phyloP scores from a whole-genome alignment of 1,140 invertebrate species.

The Drosophila nigrodunni region DNA sequence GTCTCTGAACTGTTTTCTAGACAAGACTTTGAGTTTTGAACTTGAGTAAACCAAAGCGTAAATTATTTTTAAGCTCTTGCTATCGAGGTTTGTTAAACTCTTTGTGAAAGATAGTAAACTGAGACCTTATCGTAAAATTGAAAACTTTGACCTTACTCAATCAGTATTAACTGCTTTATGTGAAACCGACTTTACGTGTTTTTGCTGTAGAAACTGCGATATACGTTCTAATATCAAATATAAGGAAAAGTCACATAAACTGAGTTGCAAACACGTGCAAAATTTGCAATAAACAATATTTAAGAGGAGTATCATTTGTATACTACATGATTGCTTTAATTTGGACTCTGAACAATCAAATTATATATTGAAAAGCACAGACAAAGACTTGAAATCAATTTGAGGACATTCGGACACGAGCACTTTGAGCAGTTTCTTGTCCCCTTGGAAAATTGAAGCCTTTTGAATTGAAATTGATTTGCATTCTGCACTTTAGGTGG shows the following conservation, averaged over 20 bases:
- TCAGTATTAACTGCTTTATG: background rate
- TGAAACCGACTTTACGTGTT: background rate
- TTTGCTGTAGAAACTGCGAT: background rate
- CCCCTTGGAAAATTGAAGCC: no score
- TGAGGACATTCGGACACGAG: conserved; percentile 7
- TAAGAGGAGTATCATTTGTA: background rate
- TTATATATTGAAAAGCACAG: background rate
- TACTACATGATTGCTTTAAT: background rate
- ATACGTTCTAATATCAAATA: background rate
- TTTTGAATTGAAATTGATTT: conserved; percentile 27
- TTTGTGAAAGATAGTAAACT: no score
- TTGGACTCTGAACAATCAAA: background rate
- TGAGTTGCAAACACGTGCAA: conserved; percentile 32
- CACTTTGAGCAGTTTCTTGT: no score
- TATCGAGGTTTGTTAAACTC: no score
- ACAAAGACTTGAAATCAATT: conserved; percentile 15
- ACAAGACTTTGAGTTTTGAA: background rate
- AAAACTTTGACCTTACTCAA: no score
- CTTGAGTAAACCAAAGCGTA: no score
- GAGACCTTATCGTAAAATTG: no score
- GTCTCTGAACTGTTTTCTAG: background rate
- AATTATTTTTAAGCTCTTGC: no score
- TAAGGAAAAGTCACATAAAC: conserved; percentile 37
- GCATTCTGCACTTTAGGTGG: conserved; percentile 4
- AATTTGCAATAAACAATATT: background rate